Evolutionary conservation across 2,113 vertebrate species (phyloP), one percentile per base, ranked within the genome.

Genomic region (Eira barbara): DNA sequence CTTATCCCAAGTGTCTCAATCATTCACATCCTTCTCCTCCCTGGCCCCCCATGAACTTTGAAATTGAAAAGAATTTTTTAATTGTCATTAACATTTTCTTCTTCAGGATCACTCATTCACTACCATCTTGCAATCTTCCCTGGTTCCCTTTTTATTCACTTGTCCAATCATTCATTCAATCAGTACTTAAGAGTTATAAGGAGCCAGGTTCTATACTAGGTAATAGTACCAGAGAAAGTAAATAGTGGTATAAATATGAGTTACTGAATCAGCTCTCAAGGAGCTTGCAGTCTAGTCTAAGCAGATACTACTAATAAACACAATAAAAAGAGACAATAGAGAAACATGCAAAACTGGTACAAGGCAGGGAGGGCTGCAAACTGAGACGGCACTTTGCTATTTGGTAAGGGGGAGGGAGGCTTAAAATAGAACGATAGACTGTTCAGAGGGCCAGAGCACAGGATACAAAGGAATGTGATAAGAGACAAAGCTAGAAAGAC

Each of bases 341-440:
- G n/a, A 18, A 17, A 42, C 36, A 74, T 27, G 45, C 69, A 79
- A 73, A 83, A 90, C 5, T 82, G 47, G 59, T 36, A 29, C 55
- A 79, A 89, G n/a, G 45, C 31, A 79, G 4, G 36, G n/a, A 87
- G n/a, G 20, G n/a, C 42, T 39, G 12, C 76, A 89, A 92, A 94
- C 0, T 74, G 79, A 92, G 84, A 91, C 0, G 92, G 39, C 63
- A 89, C 36, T 92, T 55, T 71, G 57, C 94, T 25, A 65, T 39
- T 79, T 93, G n/a, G 52, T 73, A 52, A 93, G 76, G 57, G 85
- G 29, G 15, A 93, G 25, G 17, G 14, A 78, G 84, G 83, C 89
- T 92, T 95, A 92, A 96, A 97, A 96, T 96, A 97, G 94, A 94
- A 96, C 25, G 95, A 83, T 25, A 65, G 82, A 63, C 69, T 93